Evolutionary conservation across 2,797 vertebrate genomes (phyloP).

Genomic region (Crossoptilon crossoptilon): DNA sequence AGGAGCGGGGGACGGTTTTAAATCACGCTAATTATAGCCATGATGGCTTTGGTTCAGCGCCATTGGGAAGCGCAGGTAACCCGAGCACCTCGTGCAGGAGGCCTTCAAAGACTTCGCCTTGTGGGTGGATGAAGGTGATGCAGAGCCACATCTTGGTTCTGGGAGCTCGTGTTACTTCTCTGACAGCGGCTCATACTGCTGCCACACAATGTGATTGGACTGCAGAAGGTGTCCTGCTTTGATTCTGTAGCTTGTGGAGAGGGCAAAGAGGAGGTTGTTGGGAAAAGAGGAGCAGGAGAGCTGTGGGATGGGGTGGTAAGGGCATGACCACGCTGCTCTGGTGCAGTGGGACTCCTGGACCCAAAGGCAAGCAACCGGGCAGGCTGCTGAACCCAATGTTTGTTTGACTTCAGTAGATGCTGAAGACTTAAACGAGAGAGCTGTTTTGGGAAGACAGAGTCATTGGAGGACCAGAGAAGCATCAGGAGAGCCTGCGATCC

Average conservation of each 20-base stretch:
- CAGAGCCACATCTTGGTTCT: not conserved
- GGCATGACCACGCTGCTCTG: too few species aligned
- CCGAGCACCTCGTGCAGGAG: slow-evolving; percentile 8
- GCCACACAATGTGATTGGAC: not conserved
- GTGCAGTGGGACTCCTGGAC: too few species aligned
- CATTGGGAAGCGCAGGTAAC: slow-evolving; percentile 9
- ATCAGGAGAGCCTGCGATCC: not conserved
- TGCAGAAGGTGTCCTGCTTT: not conserved
- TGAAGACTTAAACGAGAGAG: not conserved
- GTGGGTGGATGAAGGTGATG: not conserved
- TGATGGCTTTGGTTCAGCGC: slow-evolving; percentile 46
- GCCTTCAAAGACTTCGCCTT: not conserved
- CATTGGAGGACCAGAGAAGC: not conserved
- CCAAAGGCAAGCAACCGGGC: not conserved
- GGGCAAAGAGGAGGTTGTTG: not conserved
- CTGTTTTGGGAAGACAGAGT: not conserved
- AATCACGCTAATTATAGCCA: slow-evolving; percentile 47
- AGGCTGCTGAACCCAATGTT: not conserved
- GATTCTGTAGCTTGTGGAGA: not conserved
- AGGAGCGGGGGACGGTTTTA: slow-evolving; percentile 17
- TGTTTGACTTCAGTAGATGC: not conserved
- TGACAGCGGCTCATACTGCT: not conserved
- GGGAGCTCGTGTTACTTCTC: not conserved
- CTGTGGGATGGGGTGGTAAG: not conserved
- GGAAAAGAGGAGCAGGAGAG: not conserved